phyloP scores from a whole-genome alignment of 2,888 invertebrate species.

The Plagodis pulveraria region DNA sequence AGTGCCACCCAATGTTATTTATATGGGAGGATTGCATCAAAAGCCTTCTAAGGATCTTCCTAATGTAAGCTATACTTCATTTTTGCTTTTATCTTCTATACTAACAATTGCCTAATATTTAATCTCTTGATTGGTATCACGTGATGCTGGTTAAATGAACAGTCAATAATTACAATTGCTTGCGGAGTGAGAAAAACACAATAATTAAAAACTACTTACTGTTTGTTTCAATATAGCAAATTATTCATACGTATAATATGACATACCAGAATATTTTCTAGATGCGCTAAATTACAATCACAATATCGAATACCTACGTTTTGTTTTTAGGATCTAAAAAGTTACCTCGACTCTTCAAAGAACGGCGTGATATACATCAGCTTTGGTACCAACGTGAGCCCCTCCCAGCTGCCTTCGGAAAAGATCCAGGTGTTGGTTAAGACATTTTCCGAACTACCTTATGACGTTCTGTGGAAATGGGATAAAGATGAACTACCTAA shows the following conservation, averaged over 20 bases:
- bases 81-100: too few relatives aligned
- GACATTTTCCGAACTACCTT: constrained; percentile 52
- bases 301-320: too few relatives aligned
- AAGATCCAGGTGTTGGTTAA: constrained; percentile 37
- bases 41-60: constrained; percentile 33
- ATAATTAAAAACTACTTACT: too few relatives aligned
- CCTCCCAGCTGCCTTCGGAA: constrained; percentile 37
- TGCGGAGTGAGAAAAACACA: too few relatives aligned
- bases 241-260: too few relatives aligned
- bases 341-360: constrained; percentile 33
- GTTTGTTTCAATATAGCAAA: too few relatives aligned
- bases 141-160: too few relatives aligned
- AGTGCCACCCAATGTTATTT: constrained; percentile 45
- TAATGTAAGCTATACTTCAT: constrained; percentile 17
- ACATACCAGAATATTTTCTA: too few relatives aligned
- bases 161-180: too few relatives aligned
- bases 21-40: constrained; percentile 47
- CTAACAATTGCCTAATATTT: too few relatives aligned
- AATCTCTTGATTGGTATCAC: too few relatives aligned
- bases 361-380: constrained; percentile 29
- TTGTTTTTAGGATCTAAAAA: constrained; percentile 41
- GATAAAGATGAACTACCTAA: constrained; percentile 48
- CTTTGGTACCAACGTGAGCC: constrained; percentile 34
- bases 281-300: too few relatives aligned
- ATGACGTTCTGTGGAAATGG: constrained; percentile 63